phyloP scores from a whole-genome alignment of 2,888 invertebrate genomes.

The Lasioglossum oenotherae region DNA sequence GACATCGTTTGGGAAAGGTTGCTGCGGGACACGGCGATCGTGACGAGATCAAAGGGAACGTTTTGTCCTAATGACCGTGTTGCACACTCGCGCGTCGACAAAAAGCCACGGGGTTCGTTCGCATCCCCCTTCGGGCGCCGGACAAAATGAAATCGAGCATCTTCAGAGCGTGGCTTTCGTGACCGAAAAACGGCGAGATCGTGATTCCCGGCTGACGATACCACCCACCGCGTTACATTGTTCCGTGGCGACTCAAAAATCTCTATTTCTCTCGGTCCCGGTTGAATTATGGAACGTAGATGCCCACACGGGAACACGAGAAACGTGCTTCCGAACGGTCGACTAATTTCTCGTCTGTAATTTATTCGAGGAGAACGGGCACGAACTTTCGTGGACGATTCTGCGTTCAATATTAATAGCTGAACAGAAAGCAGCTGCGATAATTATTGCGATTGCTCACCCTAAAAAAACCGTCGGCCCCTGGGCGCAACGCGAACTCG shows the following conservation, averaged over 20 bases:
- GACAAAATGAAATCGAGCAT: conserved; percentile 65
- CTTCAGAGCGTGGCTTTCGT: conserved; percentile 27
- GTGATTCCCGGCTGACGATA: conserved; percentile 15
- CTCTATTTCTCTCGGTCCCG: not conserved
- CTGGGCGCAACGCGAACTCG: conserved; percentile 61
- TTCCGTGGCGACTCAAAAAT: conserved; percentile 10
- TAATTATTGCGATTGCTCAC: conserved; percentile 69
- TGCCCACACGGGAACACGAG: not conserved
- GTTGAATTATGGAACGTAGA: conserved; percentile 13
- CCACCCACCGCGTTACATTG: conserved; percentile 46
- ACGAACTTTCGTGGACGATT: conserved; percentile 34
- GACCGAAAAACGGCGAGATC: conserved; percentile 46
- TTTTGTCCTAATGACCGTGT: conserved; percentile 80
- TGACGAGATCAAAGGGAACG: conserved; percentile 82
- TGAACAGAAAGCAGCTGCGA: conserved; percentile 63
- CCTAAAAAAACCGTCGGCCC: conserved; percentile 40
- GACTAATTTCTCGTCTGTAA: conserved; percentile 36
- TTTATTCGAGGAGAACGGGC: conserved; percentile 18
- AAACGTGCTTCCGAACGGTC: not conserved
- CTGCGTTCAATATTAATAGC: conserved; percentile 55
- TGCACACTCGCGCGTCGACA: conserved; percentile 47
- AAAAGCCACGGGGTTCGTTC: conserved; percentile 57
- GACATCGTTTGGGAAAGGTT: conserved; percentile 61
- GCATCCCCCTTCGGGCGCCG: conserved; percentile 32
- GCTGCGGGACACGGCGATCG: conserved; percentile 70